Evolutionary conservation across 1,140 invertebrate genomes (phyloP).

Genomic region (Andrena cerasifolii): DNA sequence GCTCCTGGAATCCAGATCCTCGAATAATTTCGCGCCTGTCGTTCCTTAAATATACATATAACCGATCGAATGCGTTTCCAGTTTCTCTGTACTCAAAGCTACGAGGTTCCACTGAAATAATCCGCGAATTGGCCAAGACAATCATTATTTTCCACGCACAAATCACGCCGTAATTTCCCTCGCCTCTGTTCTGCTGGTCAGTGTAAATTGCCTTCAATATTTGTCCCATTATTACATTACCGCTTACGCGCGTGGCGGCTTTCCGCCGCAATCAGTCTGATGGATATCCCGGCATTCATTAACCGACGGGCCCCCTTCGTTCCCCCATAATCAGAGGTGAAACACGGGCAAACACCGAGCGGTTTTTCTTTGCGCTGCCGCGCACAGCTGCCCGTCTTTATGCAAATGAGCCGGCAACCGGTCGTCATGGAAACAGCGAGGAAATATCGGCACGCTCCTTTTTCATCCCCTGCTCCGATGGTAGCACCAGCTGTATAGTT

Average conservation of each 20-base stretch:
- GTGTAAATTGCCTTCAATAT: not conserved
- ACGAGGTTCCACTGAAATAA: not conserved
- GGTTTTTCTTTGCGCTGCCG: not conserved
- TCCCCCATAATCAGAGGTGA: not conserved
- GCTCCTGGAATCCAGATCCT: not conserved
- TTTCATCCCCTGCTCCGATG: not conserved
- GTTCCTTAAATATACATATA: too few species aligned
- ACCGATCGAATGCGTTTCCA: too few species aligned
- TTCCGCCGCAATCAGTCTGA: slow-evolving; percentile 9
- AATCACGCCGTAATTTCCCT: not conserved
- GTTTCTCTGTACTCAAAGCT: too few species aligned
- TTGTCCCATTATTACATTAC: not conserved
- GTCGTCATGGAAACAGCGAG: not conserved
- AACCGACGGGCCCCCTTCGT: too few species aligned
- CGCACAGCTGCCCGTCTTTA: too few species aligned
- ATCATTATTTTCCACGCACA: not conserved
- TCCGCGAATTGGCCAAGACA: not conserved
- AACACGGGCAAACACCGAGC: not conserved
- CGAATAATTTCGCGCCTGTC: slow-evolving; percentile 31
- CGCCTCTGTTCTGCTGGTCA: not conserved
- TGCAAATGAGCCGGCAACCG: not conserved
- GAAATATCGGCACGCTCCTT: not conserved
- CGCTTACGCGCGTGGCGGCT: not conserved
- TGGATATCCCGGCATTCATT: not conserved
- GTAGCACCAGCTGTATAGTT: too few species aligned